Evolutionary conservation across 2,113 vertebrate species (phyloP), one percentile per base, ranked within the genome.

Genomic region (Cryptoleucopteryx plumbea): DNA sequence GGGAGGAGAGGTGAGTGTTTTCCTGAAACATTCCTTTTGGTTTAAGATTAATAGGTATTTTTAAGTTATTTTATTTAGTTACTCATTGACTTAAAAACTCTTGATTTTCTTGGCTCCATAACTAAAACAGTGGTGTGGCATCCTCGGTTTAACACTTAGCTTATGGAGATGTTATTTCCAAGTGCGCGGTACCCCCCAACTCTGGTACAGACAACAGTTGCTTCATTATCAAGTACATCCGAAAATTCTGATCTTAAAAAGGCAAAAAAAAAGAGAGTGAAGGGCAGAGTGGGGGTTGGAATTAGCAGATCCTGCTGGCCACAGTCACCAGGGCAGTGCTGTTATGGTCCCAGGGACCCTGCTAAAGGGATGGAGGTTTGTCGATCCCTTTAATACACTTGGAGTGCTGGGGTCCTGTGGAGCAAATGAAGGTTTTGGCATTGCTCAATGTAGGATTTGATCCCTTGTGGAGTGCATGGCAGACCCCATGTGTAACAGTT

Each of bases 131-230:
- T 27, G 16, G 16, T 34, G 50, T 59, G 66, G 29, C 61, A 89
- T 47, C 61, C 29, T 84, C 2, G 1, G 38, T 77, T 81, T 71
- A 50, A 36, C 65, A n/a, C 13, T 26, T n/a, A 55, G 23, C 56
- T 75, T 38, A 18, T 2, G 25, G 43, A 82, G 48, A 11, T 38
- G 31, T 17, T 32, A 2, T 45, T 43, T 80, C 48, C 75, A 61
- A 56, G 53, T 16, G 16, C 1, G 0, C 5, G 2, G 22, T 40
- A 38, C 13, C 29, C 15, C 7, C 6, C 79, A 62, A 4, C 4
- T 3, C 42, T 26, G 62, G 36, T 38, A 32, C 50, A 61, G 31
- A 29, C 34, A 82, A 9, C 14, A 9, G 23, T 1, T 50, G 61
- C 7, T 11, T 42, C n/a, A 3, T 52, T 70, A 29, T 45, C 18